Conservation (phyloP, 2,888 invertebrate species). For the Sarcophaga subvicina region DNA sequence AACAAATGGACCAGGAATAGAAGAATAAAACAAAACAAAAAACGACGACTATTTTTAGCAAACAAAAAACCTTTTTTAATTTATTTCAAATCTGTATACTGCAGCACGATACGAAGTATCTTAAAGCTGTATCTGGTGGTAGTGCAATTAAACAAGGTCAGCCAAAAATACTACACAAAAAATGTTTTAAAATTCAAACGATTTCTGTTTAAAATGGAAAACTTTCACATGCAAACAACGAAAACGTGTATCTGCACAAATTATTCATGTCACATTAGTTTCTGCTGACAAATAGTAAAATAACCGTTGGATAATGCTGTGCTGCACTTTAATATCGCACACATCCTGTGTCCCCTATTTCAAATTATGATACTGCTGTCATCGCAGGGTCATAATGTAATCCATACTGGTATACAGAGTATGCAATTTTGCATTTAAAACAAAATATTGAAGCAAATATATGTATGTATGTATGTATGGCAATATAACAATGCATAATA, state of each 20-base stretch:
- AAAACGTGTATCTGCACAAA: too few relatives aligned
- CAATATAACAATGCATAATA: neutral
- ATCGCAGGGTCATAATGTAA: neutral
- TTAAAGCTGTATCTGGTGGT: too few relatives aligned
- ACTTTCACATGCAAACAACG: too few relatives aligned
- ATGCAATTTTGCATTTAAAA: neutral
- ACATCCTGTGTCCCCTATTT: neutral
- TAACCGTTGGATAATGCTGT: neutral
- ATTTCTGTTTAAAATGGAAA: too few relatives aligned
- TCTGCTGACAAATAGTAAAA: neutral
- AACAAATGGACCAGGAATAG: constrained; percentile 1
- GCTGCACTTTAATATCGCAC: neutral
- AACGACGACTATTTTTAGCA: too few relatives aligned
- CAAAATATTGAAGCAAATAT: neutral
- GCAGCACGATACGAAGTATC: too few relatives aligned
- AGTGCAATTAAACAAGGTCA: too few relatives aligned
- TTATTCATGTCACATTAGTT: neutral
- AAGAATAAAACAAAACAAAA: too few relatives aligned
- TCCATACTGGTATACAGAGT: neutral
- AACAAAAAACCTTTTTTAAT: too few relatives aligned
- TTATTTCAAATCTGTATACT: too few relatives aligned
- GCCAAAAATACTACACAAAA: too few relatives aligned
- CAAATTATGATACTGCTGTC: neutral
- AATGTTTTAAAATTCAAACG: too few relatives aligned
- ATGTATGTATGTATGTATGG: neutral